These are phyloP conservation scores for Lepidurus packardi DNA, from an alignment of 1,140 invertebrate species.

Conservation along the genomic window DNA sequence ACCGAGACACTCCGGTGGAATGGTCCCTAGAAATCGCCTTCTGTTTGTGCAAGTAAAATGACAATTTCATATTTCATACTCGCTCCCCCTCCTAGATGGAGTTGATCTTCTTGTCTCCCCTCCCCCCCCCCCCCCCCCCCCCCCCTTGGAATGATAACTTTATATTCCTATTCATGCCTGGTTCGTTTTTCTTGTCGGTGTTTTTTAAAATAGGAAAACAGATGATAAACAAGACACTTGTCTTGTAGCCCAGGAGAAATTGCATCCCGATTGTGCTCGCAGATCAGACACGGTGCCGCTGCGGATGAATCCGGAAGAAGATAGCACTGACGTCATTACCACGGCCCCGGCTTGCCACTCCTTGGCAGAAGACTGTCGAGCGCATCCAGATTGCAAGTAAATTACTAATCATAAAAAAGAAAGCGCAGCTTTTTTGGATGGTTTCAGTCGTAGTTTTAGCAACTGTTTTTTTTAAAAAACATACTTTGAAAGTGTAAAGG, in stretches of 20 bases:
- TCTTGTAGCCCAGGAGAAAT: slow-evolving; percentile 75
- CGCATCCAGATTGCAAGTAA: slow-evolving; percentile 53
- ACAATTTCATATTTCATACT: not conserved
- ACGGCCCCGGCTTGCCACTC: slow-evolving; percentile 66
- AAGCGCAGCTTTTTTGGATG: no score
- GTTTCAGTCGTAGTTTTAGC: no score
- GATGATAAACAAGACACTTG: slow-evolving; percentile 74
- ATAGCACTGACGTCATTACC: slow-evolving; percentile 16
- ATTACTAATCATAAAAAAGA: not conserved
- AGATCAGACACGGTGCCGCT: slow-evolving; percentile 57
- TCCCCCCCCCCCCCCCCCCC: no score
- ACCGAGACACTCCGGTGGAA: slow-evolving; percentile 65
- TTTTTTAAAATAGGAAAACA: slow-evolving; percentile 58
- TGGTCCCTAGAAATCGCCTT: slow-evolving; percentile 83
- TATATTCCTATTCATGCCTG: not conserved
- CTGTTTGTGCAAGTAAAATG: slow-evolving; percentile 82
- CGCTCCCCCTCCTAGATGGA: not conserved
- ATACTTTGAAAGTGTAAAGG: no score
- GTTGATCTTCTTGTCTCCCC: not conserved
- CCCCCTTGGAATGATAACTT: not conserved
- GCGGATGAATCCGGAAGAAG: not conserved
- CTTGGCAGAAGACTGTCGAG: slow-evolving; percentile 68
- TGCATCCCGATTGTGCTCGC: slow-evolving; percentile 79
- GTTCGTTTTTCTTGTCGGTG: not conserved
- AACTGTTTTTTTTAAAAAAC: no score